Evolutionary conservation across 2,797 vertebrate genomes (phyloP).

Genomic region (Tarsius wallacei): DNA sequence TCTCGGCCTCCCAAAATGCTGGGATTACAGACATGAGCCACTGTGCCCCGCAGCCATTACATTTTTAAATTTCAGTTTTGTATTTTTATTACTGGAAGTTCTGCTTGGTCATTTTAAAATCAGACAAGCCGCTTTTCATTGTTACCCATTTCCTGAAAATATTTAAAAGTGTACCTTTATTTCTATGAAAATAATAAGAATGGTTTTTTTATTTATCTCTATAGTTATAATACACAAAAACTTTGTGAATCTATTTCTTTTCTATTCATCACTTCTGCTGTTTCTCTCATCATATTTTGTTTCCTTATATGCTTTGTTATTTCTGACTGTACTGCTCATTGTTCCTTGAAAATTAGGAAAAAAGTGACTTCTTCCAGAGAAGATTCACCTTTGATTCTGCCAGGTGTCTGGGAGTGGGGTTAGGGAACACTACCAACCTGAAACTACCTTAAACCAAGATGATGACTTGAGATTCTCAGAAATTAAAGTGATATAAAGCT

Average conservation of each 20-base stretch:
- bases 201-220: conserved; percentile 39
- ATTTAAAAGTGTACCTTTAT: conserved; percentile 51
- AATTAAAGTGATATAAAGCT: background rate
- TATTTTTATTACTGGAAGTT: conserved; percentile 35
- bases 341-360: background rate
- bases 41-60: background rate
- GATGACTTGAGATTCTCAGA: conserved; percentile 3
- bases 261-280: background rate
- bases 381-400: conserved; percentile 1
- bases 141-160: background rate
- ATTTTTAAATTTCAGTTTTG: conserved; percentile 13
- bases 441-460: background rate
- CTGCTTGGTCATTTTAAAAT: conserved; percentile 7
- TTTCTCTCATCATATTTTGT: background rate
- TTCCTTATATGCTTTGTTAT: background rate
- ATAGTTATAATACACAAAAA: conserved; percentile 41
- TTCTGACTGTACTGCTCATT: conserved; percentile 19
- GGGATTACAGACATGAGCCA: no score
- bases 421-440: background rate
- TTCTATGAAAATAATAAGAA: background rate
- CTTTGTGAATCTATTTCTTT: background rate
- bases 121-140: conserved; percentile 3
- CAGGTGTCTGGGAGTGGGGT: background rate
- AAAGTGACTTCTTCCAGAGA: background rate
- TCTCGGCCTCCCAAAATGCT: no score